Percentiles rank a stretch among this genome's conserved stretches.
These are phyloP conservation scores for Drosophila simulans DNA, from an alignment of 1,140 invertebrate species.

Conservation along the genomic window DNA sequence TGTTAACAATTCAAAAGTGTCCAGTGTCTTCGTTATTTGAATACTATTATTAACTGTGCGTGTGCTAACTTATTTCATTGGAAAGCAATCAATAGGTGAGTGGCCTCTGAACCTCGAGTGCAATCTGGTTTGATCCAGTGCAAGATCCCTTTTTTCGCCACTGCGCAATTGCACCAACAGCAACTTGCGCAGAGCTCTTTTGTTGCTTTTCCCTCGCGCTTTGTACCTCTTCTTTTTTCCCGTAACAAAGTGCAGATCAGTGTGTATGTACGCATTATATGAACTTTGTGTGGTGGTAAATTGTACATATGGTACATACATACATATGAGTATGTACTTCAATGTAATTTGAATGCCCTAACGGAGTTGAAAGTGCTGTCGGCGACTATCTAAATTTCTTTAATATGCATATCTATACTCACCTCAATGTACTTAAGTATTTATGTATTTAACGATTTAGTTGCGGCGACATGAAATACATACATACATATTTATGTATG, in stretches of 20 bases:
- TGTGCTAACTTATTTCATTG: neutral
- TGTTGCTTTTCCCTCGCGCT: neutral
- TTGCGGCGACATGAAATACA: no score
- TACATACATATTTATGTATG: no score
- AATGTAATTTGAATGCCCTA: no score
- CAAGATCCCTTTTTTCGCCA: neutral
- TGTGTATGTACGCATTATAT: neutral
- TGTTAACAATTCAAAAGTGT: conserved; percentile 3
- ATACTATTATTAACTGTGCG: neutral
- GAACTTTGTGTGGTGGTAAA: neutral
- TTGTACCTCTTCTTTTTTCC: neutral
- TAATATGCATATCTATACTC: no score
- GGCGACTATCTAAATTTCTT: no score
- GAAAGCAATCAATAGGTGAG: neutral
- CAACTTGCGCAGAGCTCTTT: neutral
- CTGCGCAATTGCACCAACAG: neutral
- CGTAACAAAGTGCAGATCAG: neutral
- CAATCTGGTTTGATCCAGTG: neutral
- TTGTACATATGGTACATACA: no score
- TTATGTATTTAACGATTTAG: no score
- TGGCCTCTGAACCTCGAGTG: neutral
- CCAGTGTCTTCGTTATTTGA: no score
- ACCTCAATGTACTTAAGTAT: no score
- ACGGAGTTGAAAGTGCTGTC: no score
- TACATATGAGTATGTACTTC: no score